Evolutionary conservation across 2,888 invertebrate genomes (phyloP).

Genomic region (Synergus itoensis): DNA sequence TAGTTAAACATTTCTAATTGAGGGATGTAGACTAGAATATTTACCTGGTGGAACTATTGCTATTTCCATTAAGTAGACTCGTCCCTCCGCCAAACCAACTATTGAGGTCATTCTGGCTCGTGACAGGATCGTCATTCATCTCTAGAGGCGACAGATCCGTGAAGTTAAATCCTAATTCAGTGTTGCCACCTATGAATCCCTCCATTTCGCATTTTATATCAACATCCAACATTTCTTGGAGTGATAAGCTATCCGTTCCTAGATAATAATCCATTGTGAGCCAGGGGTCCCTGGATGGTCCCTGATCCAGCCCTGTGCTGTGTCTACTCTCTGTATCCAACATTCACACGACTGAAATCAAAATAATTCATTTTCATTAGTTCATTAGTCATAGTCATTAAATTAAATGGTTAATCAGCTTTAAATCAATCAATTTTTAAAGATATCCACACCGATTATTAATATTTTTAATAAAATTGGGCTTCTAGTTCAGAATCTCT

Average conservation of each 20-base stretch:
- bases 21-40: not conserved
- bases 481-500: not conserved
- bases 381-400: too few species aligned
- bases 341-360: slow-evolving; percentile 75
- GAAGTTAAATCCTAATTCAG: slow-evolving; percentile 81
- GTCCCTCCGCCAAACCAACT: slow-evolving; percentile 72
- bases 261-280: slow-evolving; percentile 80
- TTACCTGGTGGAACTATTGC: slow-evolving; percentile 74
- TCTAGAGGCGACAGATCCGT: slow-evolving; percentile 80
- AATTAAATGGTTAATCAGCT: too few species aligned
- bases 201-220: slow-evolving; percentile 93
- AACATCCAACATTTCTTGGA: slow-evolving; percentile 94
- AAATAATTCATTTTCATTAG: not conserved
- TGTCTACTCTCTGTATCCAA: slow-evolving; percentile 77
- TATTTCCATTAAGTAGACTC: slow-evolving; percentile 73
- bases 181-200: slow-evolving; percentile 85
- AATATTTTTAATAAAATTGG: not conserved
- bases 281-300: slow-evolving; percentile 75
- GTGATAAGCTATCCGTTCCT: slow-evolving; percentile 81
- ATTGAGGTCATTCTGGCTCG: slow-evolving; percentile 69
- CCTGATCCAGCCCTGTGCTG: slow-evolving; percentile 75
- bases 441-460: too few species aligned
- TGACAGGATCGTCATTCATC: slow-evolving; percentile 81
- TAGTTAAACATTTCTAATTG: not conserved
- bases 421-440: too few species aligned